These are phyloP conservation scores for Bathynomus jamesi DNA, from an alignment of 1,140 invertebrate species.

Conservation along the genomic window DNA sequence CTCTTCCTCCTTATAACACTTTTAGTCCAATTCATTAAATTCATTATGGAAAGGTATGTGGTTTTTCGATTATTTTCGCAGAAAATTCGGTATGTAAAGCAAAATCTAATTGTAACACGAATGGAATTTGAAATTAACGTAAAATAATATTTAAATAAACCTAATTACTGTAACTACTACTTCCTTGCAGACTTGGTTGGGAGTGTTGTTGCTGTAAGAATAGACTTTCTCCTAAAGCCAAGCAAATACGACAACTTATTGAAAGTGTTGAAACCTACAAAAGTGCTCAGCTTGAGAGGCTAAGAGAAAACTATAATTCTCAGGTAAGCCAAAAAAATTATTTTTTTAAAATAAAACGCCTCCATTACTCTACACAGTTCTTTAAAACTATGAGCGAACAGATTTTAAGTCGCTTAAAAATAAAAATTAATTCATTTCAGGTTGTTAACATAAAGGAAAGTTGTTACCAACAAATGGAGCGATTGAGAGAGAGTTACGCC, in stretches of 20 bases:
- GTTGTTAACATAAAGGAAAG: conserved; percentile 84
- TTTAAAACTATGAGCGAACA: too few species aligned
- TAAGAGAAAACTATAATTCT: conserved; percentile 82
- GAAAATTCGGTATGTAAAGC: too few species aligned
- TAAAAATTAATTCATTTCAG: conserved; percentile 46
- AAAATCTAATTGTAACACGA: too few species aligned
- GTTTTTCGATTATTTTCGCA: not conserved
- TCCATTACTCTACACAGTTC: too few species aligned
- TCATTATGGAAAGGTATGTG: conserved; percentile 33
- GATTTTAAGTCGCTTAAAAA: too few species aligned
- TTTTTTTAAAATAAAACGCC: not conserved
- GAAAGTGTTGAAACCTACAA: conserved; percentile 86
- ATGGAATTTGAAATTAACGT: too few species aligned
- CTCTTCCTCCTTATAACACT: conserved; percentile 70
- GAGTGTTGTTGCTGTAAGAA: conserved; percentile 51
- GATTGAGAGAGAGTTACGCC: conserved; percentile 83
- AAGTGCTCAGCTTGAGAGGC: conserved; percentile 47
- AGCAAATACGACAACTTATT: conserved; percentile 72
- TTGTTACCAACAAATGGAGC: conserved; percentile 84
- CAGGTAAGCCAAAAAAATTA: conserved; percentile 61
- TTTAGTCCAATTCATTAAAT: conserved; percentile 61
- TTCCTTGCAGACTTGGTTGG: conserved; percentile 39
- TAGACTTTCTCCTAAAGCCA: conserved; percentile 61
- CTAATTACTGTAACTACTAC: too few species aligned
- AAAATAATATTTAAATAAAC: too few species aligned